Evolutionary conservation across 2,888 invertebrate species (phyloP), one percentile per base, ranked within the genome.

Genomic region (Notodonta dromedarius): DNA sequence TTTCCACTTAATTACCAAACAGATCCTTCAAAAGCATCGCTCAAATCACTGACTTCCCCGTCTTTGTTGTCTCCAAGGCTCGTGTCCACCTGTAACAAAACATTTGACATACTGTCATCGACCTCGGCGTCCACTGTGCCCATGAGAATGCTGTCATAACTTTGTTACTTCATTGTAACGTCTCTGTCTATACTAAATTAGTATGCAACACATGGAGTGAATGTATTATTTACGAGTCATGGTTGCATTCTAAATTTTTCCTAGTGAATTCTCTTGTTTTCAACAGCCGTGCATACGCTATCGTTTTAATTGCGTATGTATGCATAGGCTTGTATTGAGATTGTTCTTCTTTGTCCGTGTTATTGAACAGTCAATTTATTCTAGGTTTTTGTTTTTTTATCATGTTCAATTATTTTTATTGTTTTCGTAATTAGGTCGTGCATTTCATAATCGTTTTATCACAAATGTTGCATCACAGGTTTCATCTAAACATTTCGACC

Each of bases 51-150:
- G 44, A 24, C 56, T 56, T 56, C 40, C 24, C 9, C 12, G 24
- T 56, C 44, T 44, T 56, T 44, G 40, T 39, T 44, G 16, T 5
- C 24, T 11, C 16, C 16, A 6, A 24, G 44, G 24, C 42, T 24
- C 16, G 16, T 53, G 53, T 54, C 13, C 14, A 54, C 35, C 35
- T 50, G 48, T 61, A 12, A 67, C 62, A 73, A 73, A 69, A 63
- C 57, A 63, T 57, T 51, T 59, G 50, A 56, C 66, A 64, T 59
- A 56, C 62, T 60, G 70, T 66, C 70, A 63, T 66, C 70, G 75
- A 75, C 76, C 75, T 70, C 67, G 9, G 32, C 44, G 16, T 54
- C 58, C 52, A 59, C 52, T 55, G 56, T 40, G 63, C 59, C 64
- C 53, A 60, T 16, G 44, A 56, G 0, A 24, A 44, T 44, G 39